These are phyloP conservation scores for Scartelaos histophorus DNA, from an alignment of 2,113 vertebrate genomes.

Conservation along the genomic window DNA sequence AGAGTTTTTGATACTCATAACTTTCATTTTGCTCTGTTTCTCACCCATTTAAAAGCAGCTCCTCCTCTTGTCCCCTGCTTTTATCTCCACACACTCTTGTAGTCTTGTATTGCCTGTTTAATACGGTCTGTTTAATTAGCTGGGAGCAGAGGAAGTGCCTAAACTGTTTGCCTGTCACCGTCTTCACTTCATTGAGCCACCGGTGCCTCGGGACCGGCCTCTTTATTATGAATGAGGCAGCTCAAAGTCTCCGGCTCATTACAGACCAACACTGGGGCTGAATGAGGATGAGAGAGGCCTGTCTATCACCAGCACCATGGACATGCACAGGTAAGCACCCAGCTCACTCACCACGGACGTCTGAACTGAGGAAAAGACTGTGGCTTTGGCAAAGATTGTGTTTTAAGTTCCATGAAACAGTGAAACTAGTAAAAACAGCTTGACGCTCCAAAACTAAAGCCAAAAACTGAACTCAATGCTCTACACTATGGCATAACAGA, in stretches of 20 bases:
- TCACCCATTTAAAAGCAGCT: too few relatives aligned
- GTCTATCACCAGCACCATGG: constrained; percentile 19
- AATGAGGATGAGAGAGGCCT: constrained; percentile 38
- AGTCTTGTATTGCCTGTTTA: constrained; percentile 21
- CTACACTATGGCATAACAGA: too few relatives aligned
- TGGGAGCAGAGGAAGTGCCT: constrained; percentile 56
- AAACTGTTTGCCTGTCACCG: constrained; percentile 67
- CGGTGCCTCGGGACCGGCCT: constrained; percentile 51
- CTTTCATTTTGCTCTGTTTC: too few relatives aligned
- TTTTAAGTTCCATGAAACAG: not conserved
- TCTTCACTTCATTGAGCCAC: constrained; percentile 66
- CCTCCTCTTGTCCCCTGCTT: constrained; percentile 1
- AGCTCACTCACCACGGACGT: not conserved
- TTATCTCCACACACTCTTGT: constrained; percentile 10
- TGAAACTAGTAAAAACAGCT: not conserved
- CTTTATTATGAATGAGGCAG: constrained; percentile 68
- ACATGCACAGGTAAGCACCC: not conserved
- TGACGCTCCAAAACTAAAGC: too few relatives aligned
- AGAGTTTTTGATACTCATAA: too few relatives aligned
- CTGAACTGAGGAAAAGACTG: not conserved
- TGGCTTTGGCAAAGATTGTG: not conserved
- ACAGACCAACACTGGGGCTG: constrained; percentile 56
- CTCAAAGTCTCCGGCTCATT: constrained; percentile 67
- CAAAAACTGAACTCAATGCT: too few relatives aligned
- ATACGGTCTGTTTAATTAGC: constrained; percentile 39